A percentile compares a stretch with the other conserved stretches of the same genome.
These are phyloP conservation scores for Oikopleura vanhoeffeni DNA, from an alignment of 23 tunicate species.

Conservation along the genomic window DNA sequence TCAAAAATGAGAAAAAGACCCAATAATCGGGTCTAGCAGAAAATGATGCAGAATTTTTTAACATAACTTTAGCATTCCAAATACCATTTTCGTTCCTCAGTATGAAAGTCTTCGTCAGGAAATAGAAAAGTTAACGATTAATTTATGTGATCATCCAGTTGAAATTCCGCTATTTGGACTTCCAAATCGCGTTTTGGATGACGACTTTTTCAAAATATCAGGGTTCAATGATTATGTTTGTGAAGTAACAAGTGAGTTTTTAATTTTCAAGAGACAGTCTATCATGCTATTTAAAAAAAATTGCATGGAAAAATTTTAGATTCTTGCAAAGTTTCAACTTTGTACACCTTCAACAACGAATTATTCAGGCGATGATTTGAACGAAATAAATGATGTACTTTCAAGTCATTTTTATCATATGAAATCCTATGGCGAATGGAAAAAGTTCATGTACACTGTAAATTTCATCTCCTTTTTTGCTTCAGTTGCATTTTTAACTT, in stretches of 20 bases:
- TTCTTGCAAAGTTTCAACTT: too few relatives aligned
- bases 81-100: background rate
- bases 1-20: too few relatives aligned
- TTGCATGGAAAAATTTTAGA: too few relatives aligned
- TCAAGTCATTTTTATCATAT: background rate
- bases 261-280: background rate
- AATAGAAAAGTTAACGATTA: background rate
- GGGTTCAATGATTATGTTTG: background rate
- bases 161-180: conserved; percentile 1
- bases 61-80: conserved; percentile 11
- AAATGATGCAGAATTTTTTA: too few relatives aligned
- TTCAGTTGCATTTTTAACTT: background rate
- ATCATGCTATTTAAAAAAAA: too few relatives aligned
- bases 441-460: conserved; percentile 1
- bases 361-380: background rate
- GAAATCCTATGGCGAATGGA: background rate
- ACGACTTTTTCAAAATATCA: background rate
- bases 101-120: background rate
- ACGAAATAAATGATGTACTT: background rate
- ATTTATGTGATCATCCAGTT: background rate
- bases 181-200: background rate
- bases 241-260: background rate
- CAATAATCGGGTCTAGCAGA: too few relatives aligned
- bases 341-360: too few relatives aligned
- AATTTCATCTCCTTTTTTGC: conserved; percentile 13